Base-by-base conservation (phyloP, 2,797 vertebrate genomes). In the Enoplosus armatus region DNA sequence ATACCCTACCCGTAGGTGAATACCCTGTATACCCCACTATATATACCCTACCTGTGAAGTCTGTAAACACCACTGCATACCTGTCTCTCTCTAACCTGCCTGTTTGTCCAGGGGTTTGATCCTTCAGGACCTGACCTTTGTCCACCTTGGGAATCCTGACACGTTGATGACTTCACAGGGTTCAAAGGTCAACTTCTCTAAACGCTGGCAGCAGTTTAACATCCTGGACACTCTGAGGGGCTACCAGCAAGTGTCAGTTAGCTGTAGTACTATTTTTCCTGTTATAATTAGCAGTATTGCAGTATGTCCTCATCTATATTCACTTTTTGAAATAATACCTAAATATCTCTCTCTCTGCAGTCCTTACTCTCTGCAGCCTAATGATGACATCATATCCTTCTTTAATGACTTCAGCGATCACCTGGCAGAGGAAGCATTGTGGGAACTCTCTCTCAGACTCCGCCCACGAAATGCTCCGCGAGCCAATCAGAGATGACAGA, bases 351-450 rank as follows among this genome's bases (percentile, higher is more conserved):
- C 22, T 82, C 22, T 53, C 14, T 66, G 26, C 94, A 99, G 98
- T 58, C 95, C 92, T 75, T 99, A 98, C 0, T 93, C 96, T 29
- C 95, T 99, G 90, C 96, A 96, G 81, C 96, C 95, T 8, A 96
- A 98, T 0, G 97, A 98, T 0, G 97, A 98, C 83, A 97, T 99
- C 41, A 96, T 98, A 18, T 97, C 95, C 0, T 99, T 99, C 94
- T 99, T 99, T 90, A 99, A 98, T 0, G 98, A 98, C 87, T 99
- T 99, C 95, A 97, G 96, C 0, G 98, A 99, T 87, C 97, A 98
- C 91, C 94, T 99, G 87, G 97, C 98, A 0, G 97, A 98, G 89
- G 98, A 99, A 89, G 98, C 98, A 6, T 67, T 98, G 20, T 99
- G 98, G 97, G 97, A 98, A 84, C 96, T 99, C 8, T 98, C 98